Base-by-base conservation (phyloP, 2,113 vertebrate species). In the Tamias sibiricus region DNA sequence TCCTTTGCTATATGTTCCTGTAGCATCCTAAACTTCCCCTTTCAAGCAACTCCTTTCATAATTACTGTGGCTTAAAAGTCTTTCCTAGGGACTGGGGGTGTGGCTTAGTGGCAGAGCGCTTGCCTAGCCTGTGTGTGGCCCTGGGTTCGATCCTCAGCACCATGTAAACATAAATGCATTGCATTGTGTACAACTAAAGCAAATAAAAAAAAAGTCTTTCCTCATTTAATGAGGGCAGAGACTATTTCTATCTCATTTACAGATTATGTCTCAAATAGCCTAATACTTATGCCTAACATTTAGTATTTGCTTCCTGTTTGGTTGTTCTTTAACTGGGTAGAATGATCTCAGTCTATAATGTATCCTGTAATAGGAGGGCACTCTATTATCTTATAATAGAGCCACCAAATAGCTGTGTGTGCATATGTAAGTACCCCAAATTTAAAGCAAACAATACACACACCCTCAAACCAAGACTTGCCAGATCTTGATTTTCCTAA, bases 271-370 rank as follows among this genome's bases (percentile, higher is more conserved):
- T 8, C 54, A n/a, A 71, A 68, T 68, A 26, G 68, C 37, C 74
- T 79, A 86, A 28, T 44, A 81, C 59, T 64, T 77, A 66, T 90
- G 42, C 8, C 8, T 90, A 42, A 22, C 54, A 71, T 84, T 82
- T 77, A 94, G 72, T 40, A 69, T n/a, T 69, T 84, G 30, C 32
- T 96, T 90, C 40, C 57, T 71, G 5, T 93, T 90, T 90, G 82
- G 54, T 93, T 90, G 54, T 54, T 72, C 69, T 74, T 90, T 88
- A 88, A 84, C 35, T 71, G 62, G 71, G 57, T 44, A 64, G 59
- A 86, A 95, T 87, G 35, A 76, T 74, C 69, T 40, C 37, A 88
- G 47, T 4, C 49, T 75, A 54, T 12, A 82, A 75, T 59, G 16
- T 57, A 1, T 93, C 79, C 68, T 74, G n/a, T 86, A 62, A 87